Evolutionary conservation across 1,140 invertebrate genomes (phyloP), one percentile per base, ranked within the genome.

Genomic region (Tetragonula clypearis): DNA sequence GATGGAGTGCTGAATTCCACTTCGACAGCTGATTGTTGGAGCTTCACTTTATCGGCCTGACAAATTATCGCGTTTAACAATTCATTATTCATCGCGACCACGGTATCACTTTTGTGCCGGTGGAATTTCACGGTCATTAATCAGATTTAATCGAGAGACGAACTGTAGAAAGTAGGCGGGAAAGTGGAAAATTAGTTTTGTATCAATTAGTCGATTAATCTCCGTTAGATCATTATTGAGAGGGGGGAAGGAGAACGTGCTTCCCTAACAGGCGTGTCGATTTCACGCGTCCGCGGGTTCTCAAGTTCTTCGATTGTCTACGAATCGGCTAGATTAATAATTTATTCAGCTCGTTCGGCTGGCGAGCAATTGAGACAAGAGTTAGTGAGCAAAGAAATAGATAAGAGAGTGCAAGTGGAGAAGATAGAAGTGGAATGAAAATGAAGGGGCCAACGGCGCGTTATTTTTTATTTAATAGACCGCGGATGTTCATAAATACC

Each of bases 51-150:
- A 53, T 26, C 19, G 23, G 0, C n/a, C 9, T 19, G 41, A 76
- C 74, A 68, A 83, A 83, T 83, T 83, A 78, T 71, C 74, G 11
- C 23, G 11, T 11, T 19, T 8, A 19, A 19, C 75, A 19, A 58
- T 84, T 84, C 76, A 84, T 84, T 79, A 79, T 79, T 79, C 76
- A 84, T 19, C 65, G 35, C 23, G 23, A 11, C 12, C 23, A 11
- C n/a, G 21, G n/a, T 71, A 68, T 69, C 66, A 79, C 66, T 79
- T 84, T 79, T 79, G 75, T 35, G 56, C 26, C 76, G n/a, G 11
- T 30, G 65, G 55, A 78, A 83, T 60, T 84, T 84, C 82, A 79
- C 76, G 66, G 75, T 35, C 76, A 84, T 84, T 84, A 84, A 84
- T 84, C 82, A 84, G 35, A 71, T 60, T 12, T 69, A 71, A 69